Conservation (phyloP, 2,888 invertebrate genomes). For the Lasioglossum pauxillum region DNA sequence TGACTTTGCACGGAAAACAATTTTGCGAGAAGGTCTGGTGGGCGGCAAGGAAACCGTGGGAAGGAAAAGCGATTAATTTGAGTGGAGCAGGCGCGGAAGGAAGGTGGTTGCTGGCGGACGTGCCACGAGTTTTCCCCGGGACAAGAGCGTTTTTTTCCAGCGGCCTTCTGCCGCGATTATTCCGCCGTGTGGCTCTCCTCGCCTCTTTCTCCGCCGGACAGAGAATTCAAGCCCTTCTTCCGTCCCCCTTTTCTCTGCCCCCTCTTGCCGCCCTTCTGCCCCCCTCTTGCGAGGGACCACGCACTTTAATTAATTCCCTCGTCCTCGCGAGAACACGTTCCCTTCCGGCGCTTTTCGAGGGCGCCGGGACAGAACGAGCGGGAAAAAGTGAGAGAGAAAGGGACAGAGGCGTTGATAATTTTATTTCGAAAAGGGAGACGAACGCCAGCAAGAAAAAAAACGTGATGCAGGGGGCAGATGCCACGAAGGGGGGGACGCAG, state of each 20-base stretch:
- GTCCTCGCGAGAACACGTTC: conserved; percentile 38
- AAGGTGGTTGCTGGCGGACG: conserved; percentile 33
- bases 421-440: conserved; percentile 17
- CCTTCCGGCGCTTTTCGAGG: conserved; percentile 40
- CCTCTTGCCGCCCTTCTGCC: neutral
- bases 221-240: conserved; percentile 24
- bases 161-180: conserved; percentile 44
- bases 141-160: conserved; percentile 29
- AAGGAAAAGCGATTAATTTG: conserved; percentile 42
- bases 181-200: conserved; percentile 33
- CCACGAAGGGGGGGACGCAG: neutral
- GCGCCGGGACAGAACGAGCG: conserved; percentile 19
- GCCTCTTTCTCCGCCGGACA: conserved; percentile 35
- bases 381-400: neutral
- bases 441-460: neutral
- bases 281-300: conserved; percentile 14
- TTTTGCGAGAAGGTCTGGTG: neutral
- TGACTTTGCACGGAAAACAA: neutral
- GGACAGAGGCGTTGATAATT: conserved; percentile 26
- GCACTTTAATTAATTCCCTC: conserved; percentile 70
- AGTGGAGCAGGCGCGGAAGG: conserved; percentile 25
- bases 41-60: neutral
- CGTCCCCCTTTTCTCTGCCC: neutral
- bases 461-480: neutral
- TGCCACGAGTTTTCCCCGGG: conserved; percentile 21